Conservation (phyloP, 2,113 vertebrate genomes). For the Lota lota region DNA sequence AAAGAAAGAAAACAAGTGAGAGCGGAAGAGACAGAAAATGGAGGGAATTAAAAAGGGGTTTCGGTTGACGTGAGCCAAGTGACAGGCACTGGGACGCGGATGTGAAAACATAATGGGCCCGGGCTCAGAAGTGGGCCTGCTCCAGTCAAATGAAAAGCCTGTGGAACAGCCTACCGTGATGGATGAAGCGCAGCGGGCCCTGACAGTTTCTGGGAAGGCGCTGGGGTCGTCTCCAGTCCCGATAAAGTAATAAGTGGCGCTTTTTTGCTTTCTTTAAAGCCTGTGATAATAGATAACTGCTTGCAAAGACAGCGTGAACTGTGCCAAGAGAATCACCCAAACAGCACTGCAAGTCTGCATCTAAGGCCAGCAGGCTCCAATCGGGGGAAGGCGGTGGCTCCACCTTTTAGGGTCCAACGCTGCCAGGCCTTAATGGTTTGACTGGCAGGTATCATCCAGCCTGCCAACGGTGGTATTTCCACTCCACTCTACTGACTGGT, state of each 20-base stretch:
- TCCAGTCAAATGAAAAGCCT: constrained; percentile 61
- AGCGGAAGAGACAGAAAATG: background rate
- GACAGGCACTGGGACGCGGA: constrained; percentile 67
- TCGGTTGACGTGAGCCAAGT: constrained; percentile 58
- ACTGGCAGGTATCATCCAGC: no score
- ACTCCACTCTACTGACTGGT: background rate
- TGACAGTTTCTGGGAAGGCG: constrained; percentile 76
- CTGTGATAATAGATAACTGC: background rate
- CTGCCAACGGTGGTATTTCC: background rate
- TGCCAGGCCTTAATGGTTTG: no score
- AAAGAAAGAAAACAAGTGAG: background rate
- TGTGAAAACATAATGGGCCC: constrained; percentile 69
- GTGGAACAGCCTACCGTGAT: constrained; percentile 63
- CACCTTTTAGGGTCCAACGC: background rate
- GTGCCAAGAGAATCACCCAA: background rate
- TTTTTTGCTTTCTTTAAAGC: background rate
- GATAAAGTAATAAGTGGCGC: constrained; percentile 65
- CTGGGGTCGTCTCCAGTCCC: constrained; percentile 52
- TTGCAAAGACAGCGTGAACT: background rate
- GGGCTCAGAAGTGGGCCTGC: constrained; percentile 64
- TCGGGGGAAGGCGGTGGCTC: background rate
- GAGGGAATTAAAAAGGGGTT: constrained; percentile 41
- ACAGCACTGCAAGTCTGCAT: background rate
- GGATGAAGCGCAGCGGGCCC: constrained; percentile 64
- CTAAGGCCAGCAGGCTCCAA: background rate